phyloP scores from a whole-genome alignment of 2,888 invertebrate genomes.

The Mesoligia furuncula region DNA sequence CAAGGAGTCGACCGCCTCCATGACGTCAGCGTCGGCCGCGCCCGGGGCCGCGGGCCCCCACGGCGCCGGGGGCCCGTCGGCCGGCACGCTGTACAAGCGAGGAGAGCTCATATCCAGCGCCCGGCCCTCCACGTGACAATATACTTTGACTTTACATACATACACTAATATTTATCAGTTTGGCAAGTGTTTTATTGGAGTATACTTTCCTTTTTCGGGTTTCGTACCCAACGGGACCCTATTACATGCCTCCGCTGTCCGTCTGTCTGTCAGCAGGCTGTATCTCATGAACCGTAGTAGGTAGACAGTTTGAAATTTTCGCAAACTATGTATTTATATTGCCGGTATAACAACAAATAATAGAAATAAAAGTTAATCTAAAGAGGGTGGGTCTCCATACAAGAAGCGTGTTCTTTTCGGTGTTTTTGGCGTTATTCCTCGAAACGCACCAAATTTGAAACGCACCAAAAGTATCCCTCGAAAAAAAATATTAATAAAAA shows the following conservation, averaged over 20 bases:
- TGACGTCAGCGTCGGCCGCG: background rate
- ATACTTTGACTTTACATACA: conserved; percentile 84
- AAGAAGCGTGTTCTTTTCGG: too few species aligned
- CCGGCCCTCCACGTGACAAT: conserved; percentile 86
- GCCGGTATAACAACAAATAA: too few species aligned
- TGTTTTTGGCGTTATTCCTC: too few species aligned
- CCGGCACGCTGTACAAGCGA: conserved; percentile 93
- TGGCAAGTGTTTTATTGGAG: conserved; percentile 69
- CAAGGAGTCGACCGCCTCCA: conserved; percentile 67
- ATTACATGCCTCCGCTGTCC: background rate
- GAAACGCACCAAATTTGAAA: too few species aligned
- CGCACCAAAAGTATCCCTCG: too few species aligned
- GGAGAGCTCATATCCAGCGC: conserved; percentile 95
- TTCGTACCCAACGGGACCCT: background rate
- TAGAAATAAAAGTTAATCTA: too few species aligned
- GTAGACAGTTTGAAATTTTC: too few species aligned
- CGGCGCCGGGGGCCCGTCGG: background rate
- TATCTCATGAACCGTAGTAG: too few species aligned
- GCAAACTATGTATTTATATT: too few species aligned
- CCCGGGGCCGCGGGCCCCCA: background rate
- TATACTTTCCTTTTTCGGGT: background rate
- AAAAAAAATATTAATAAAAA: too few species aligned
- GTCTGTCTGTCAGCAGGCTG: too few species aligned
- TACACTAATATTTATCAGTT: conserved; percentile 87
- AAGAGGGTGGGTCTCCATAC: too few species aligned